Evolutionary conservation across 2,113 vertebrate species (phyloP), one percentile per base, ranked within the genome.

Genomic region (Chascanopsetta lugubris): DNA sequence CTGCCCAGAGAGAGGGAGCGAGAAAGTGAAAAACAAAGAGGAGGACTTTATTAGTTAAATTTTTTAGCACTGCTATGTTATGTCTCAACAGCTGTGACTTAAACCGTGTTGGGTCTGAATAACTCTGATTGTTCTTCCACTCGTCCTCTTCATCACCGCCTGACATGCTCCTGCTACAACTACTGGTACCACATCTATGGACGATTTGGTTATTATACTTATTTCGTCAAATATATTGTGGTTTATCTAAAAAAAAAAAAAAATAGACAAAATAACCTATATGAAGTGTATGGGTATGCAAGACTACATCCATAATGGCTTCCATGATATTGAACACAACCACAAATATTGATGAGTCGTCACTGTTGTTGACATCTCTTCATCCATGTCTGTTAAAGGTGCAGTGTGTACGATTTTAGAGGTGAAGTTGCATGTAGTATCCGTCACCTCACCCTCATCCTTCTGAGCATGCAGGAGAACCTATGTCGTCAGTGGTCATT

Each of bases 11-110:
- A 42, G 38, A 13, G 38, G 38, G 17, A 42, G 15, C 17, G 38
- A 42, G 38, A 42, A 42, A 18, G 38, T 42, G 38, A 42, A 18
- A 42, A 42, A 42, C 38, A 42, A 42, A 42, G 38, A 42, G 38
- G 10, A 42, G 17, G 6, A 42, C 38, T 42, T 42, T 42, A 17
- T 42, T 18, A 42, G 17, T 42, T 6, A 42, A n/a, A 8, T 38
- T 42, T 42, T 42, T 42, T n/a, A 42, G 38, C 38, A n/a, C 38
- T 42, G 5, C 15, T 42, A 18, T 17, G 8, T 5, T 17, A 38
- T 6, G 1, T 38, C 36, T 17, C 5, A 15, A 38, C 17, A 7
- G 17, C 38, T n/a, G 15, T 18, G 17, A 42, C 38, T 8, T 1
- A 1, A 34, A 15, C 4, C 8, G 1, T 8, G 7, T 15, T 17